Percentiles rank a stretch among this genome's conserved stretches.
Evolutionary conservation across 1,140 invertebrate species (phyloP).

Genomic region (Antheraea mylitta): DNA sequence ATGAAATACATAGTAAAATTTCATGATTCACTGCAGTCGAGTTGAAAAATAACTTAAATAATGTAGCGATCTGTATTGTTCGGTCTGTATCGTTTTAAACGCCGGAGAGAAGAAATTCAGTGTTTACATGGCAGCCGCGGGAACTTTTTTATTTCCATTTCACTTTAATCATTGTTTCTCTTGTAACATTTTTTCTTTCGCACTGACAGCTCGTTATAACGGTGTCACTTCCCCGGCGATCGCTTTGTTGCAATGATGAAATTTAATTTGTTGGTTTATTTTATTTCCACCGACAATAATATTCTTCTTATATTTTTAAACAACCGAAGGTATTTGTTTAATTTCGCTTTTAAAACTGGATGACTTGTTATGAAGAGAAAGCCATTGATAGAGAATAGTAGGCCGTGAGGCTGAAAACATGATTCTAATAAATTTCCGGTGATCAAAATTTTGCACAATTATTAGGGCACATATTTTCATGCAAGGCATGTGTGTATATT

Average conservation of each 20-base stretch:
- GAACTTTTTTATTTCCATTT: conserved; percentile 6
- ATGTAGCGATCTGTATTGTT: background rate
- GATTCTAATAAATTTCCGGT: no score
- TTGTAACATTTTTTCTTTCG: conserved; percentile 4
- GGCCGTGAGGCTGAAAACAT: no score
- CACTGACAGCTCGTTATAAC: background rate
- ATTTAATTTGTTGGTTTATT: conserved; percentile 3
- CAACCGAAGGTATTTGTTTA: background rate
- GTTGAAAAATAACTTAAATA: background rate
- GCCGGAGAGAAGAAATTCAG: background rate
- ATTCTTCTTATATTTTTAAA: background rate
- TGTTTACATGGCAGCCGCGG: background rate
- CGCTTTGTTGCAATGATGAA: background rate
- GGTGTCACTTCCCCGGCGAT: background rate
- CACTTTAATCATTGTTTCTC: background rate
- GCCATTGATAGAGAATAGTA: no score
- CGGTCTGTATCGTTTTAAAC: background rate
- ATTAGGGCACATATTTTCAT: no score
- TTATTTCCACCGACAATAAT: background rate
- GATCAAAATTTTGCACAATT: no score
- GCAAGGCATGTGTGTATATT: no score
- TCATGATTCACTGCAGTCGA: background rate
- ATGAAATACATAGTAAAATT: background rate
- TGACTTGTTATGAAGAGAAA: no score
- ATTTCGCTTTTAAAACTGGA: no score